These are phyloP conservation scores for Gila robusta DNA, from an alignment of 2,797 vertebrate genomes.

Conservation along the genomic window DNA sequence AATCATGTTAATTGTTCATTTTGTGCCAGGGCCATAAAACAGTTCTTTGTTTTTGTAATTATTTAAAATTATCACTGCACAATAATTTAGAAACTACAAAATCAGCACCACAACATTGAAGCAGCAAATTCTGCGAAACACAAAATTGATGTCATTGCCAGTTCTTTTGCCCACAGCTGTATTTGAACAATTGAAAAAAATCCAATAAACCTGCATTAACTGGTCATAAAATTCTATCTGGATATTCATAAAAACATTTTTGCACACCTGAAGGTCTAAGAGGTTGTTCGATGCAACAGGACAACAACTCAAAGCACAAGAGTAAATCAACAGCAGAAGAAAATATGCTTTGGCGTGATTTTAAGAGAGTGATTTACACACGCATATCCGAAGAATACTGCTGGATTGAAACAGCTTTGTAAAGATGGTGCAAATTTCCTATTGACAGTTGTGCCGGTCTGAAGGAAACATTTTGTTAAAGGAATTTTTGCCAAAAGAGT, in stretches of 20 bases:
- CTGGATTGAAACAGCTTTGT: neutral
- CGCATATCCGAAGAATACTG: neutral
- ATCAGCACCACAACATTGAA: neutral
- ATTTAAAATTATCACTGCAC: neutral
- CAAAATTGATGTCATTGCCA: neutral
- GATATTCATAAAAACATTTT: neutral
- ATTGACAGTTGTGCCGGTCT: neutral
- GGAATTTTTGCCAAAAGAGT: neutral
- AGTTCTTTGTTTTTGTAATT: no score
- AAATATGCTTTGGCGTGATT: neutral
- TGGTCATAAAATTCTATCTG: neutral
- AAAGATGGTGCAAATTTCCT: neutral
- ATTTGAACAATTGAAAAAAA: neutral
- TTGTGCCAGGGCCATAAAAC: no score
- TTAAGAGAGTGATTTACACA: neutral
- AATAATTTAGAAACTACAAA: neutral
- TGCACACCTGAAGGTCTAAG: neutral
- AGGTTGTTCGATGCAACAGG: neutral
- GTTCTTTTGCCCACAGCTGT: neutral
- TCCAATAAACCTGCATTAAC: neutral
- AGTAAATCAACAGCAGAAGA: neutral
- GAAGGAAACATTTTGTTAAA: no score
- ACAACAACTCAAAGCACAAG: neutral
- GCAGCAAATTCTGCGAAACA: neutral
- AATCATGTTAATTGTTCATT: neutral